These are phyloP conservation scores for Echinops telfairi DNA, from an alignment of 2,113 vertebrate species.

Conservation along the genomic window DNA sequence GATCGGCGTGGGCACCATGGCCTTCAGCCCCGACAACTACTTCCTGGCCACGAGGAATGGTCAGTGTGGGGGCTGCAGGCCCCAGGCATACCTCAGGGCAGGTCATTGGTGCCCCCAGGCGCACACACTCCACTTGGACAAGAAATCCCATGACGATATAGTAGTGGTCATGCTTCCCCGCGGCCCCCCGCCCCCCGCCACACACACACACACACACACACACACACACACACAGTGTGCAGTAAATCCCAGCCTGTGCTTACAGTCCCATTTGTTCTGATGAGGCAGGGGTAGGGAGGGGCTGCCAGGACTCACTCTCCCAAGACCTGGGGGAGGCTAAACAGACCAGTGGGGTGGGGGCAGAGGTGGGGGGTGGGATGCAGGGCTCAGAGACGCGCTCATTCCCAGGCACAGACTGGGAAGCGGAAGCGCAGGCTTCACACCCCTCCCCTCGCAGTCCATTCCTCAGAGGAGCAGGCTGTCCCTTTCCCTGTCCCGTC, in stretches of 20 bases:
- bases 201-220: too few relatives aligned
- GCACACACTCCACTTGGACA: accelerated
- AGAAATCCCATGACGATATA: background rate
- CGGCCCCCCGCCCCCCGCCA: too few relatives aligned
- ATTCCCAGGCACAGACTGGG: background rate
- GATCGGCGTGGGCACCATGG: constrained; percentile 93
- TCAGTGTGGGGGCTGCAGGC: constrained; percentile 73
- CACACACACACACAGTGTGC: too few relatives aligned
- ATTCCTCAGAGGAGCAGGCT: too few relatives aligned
- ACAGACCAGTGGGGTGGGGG: background rate
- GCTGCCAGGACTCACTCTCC: background rate
- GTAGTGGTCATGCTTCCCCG: background rate
- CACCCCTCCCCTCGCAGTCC: too few relatives aligned
- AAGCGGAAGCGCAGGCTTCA: background rate
- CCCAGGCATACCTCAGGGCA: accelerated
- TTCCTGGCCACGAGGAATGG: constrained; percentile 96
- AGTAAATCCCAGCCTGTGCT: background rate
- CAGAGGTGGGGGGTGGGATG: too few relatives aligned
- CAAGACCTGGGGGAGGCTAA: background rate
- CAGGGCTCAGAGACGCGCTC: too few relatives aligned
- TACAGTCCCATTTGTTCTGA: background rate
- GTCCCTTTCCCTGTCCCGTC: too few relatives aligned
- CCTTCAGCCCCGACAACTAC: constrained; percentile 95
- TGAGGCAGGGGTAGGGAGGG: background rate
- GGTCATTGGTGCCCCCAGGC: accelerated